Evolutionary conservation across 2,797 vertebrate genomes (phyloP), one percentile per base, ranked within the genome.

Genomic region (Clarias pachynema): DNA sequence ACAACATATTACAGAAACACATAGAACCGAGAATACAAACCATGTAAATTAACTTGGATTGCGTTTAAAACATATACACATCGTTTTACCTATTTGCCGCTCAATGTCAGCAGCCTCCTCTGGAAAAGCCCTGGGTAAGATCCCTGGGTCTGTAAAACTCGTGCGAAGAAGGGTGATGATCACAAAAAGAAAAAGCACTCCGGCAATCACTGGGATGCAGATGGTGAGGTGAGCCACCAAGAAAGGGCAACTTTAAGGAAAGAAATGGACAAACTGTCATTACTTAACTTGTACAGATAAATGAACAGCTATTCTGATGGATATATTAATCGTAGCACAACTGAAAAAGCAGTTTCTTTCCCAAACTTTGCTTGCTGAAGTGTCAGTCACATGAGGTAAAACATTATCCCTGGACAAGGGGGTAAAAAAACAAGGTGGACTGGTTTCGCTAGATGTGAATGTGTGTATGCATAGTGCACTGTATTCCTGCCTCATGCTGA

Each of bases 141-240:
- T 99, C 22, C 98, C 98, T 0, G 98, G 98, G 89, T 99, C 98
- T 26, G 96, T 97, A 91, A 98, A 97, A 92, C 97, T 99, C 2
- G 98, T 99, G 91, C 97, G 97, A 83, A 99, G 93, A 91, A 99
- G 93, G 88, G 96, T 96, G 91, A 96, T 91, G 90, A 98, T 92
- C 92, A 98, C 98, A 86, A 99, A 98, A 89, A 97, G 91, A 95
- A 97, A 97, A 56, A 99, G 96, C 87, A 97, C 16, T 73, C 94
- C 97, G 1, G 95, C 97, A 2, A 98, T 97, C 92, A 97, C 91
- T 85, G 98, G 98, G 92, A 99, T 97, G 92, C 96, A 97, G 89
- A 96, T 84, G 74, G 97, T 99, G 89, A 99, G 94, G 80, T 97
- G 94, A 77, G 80, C 78, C 91, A 98, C 96, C 90, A 99, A 93